Evolutionary conservation across 2,113 vertebrate species (phyloP).

Genomic region (Piaya cayana): DNA sequence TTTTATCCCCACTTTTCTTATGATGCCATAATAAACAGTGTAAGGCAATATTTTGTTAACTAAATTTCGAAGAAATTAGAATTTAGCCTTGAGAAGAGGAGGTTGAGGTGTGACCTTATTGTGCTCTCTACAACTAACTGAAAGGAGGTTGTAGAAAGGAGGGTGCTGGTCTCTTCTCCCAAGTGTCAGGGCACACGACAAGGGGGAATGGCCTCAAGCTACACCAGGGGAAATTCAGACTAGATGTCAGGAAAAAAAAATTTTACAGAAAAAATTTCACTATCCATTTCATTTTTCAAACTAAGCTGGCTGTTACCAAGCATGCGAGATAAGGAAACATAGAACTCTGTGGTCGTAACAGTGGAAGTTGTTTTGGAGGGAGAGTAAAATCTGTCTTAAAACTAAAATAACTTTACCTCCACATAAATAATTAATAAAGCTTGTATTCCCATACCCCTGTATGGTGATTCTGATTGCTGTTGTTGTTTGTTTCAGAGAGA

Average conservation of each 20-base stretch:
- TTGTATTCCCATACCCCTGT: accelerated
- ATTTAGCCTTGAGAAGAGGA: no score
- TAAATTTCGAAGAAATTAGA: neutral
- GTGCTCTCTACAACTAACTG: no score
- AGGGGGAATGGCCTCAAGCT: no score
- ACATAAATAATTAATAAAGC: neutral
- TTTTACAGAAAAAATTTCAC: neutral
- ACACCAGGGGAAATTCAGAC: no score
- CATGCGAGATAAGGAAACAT: neutral
- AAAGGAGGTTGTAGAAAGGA: no score
- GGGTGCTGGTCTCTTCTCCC: no score
- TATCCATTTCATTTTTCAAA: neutral
- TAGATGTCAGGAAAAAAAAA: no score
- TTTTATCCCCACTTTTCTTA: neutral
- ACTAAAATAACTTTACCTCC: neutral
- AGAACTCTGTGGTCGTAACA: neutral
- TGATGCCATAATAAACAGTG: neutral
- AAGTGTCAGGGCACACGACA: no score
- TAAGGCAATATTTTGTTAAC: neutral
- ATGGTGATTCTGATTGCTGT: neutral
- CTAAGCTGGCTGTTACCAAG: neutral
- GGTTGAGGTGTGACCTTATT: no score
- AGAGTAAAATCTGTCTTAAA: neutral
- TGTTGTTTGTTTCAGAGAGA: constrained; percentile 73
- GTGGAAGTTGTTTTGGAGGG: neutral